Evolutionary conservation across 1,140 invertebrate species (phyloP).

Genomic region (Cataglyphis hispanica): DNA sequence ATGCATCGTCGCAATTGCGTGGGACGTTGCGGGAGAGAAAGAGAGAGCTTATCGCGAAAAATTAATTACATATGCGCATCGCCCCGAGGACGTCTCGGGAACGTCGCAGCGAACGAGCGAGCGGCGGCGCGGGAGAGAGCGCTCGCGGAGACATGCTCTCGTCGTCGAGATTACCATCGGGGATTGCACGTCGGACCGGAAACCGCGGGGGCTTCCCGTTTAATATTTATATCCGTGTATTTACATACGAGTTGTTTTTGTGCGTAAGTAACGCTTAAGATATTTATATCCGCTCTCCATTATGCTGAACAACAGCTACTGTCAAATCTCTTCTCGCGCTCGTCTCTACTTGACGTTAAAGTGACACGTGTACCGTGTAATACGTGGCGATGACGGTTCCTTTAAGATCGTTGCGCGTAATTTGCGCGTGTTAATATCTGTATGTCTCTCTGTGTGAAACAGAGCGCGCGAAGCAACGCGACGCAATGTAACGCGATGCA

Average conservation of each 20-base stretch:
- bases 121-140: not conserved
- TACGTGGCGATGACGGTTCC: not conserved
- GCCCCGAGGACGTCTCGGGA: conserved; percentile 47
- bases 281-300: not conserved
- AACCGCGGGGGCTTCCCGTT: conserved; percentile 14
- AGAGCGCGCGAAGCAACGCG: not conserved
- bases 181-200: conserved; percentile 42
- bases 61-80: conserved; percentile 70
- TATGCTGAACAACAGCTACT: not conserved
- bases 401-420: not conserved
- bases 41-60: conserved; percentile 58
- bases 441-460: not conserved
- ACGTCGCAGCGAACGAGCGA: not conserved
- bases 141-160: conserved; percentile 41
- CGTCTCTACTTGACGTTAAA: not conserved
- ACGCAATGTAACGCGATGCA: conserved; percentile 3
- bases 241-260: not conserved
- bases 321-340: not conserved
- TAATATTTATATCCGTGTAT: conserved; percentile 32
- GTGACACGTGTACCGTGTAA: not conserved
- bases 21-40: too few species aligned
- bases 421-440: not conserved
- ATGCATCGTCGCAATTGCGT: not conserved
- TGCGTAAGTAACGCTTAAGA: not conserved
- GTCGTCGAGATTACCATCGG: conserved; percentile 42